Percentiles rank a stretch among this genome's conserved stretches.
These are phyloP conservation scores for Neomorphus geoffroyi DNA, from an alignment of 2,797 vertebrate species.

Conservation along the genomic window DNA sequence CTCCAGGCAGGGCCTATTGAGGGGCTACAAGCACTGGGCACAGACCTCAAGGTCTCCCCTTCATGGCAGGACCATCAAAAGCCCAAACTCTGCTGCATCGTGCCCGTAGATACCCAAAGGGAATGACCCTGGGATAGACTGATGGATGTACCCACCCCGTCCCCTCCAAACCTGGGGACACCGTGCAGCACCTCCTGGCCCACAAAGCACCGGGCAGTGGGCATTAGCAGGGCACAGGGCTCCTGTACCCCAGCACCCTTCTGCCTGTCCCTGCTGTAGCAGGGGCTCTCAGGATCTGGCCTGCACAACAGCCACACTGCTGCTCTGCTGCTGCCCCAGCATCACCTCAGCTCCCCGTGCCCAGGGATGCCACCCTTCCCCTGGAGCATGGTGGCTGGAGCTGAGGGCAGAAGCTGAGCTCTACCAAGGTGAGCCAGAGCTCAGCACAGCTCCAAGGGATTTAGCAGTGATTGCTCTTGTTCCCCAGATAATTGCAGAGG, in stretches of 20 bases:
- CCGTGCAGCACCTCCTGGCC: fast-evolving
- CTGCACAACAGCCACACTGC: background rate
- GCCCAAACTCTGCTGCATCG: background rate
- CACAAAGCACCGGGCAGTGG: background rate
- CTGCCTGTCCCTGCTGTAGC: background rate
- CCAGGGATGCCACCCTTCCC: background rate
- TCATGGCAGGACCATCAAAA: background rate
- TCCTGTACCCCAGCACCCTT: background rate
- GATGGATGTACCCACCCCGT: background rate
- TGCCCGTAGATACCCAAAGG: background rate
- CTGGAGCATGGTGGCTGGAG: fast-evolving
- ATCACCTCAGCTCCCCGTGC: background rate
- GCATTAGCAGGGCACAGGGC: background rate
- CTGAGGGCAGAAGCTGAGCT: background rate
- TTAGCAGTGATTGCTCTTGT: background rate
- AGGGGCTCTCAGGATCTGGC: background rate
- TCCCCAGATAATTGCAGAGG: background rate
- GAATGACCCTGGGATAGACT: background rate
- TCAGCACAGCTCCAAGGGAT: background rate
- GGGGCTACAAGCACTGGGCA: background rate
- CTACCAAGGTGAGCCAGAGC: fast-evolving
- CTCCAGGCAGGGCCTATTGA: background rate
- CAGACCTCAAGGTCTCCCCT: background rate
- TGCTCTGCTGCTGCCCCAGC: background rate
- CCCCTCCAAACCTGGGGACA: background rate